These are phyloP conservation scores for Lerista edwardsae DNA, from an alignment of 2,797 vertebrate species.

Conservation along the genomic window DNA sequence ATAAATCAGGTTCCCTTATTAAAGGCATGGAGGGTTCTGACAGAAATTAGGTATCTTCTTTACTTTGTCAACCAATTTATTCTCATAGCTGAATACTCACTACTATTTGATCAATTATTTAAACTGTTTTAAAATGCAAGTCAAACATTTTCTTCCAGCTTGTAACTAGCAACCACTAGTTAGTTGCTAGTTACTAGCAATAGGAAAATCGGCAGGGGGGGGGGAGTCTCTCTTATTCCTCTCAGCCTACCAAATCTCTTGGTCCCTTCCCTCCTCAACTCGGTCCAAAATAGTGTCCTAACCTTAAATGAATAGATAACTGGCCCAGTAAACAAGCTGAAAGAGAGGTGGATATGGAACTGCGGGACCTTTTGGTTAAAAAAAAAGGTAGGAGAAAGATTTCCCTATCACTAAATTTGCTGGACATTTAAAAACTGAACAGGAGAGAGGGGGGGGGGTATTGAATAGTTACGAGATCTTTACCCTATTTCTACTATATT, in stretches of 20 bases:
- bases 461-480: neutral
- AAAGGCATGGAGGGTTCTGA: conserved; percentile 77
- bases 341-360: too few species aligned
- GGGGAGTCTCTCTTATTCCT: neutral
- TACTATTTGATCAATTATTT: conserved; percentile 80
- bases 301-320: neutral
- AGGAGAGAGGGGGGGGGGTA: neutral
- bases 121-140: conserved; percentile 78
- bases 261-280: neutral
- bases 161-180: conserved; percentile 55
- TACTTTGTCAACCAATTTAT: conserved; percentile 76
- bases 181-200: too few species aligned
- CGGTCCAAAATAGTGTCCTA: too few species aligned
- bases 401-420: neutral
- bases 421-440: neutral
- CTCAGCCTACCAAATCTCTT: neutral
- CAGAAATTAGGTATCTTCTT: conserved; percentile 71
- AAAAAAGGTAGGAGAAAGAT: neutral
- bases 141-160: conserved; percentile 72
- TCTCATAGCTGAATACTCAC: conserved; percentile 77
- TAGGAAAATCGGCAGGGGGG: neutral
- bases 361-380: neutral
- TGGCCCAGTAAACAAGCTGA: neutral
- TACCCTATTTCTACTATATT: neutral
- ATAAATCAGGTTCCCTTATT: conserved; percentile 74